Evolutionary conservation across 1,140 invertebrate species (phyloP), one percentile per base, ranked within the genome.

Genomic region (Drosophila grimshawi): DNA sequence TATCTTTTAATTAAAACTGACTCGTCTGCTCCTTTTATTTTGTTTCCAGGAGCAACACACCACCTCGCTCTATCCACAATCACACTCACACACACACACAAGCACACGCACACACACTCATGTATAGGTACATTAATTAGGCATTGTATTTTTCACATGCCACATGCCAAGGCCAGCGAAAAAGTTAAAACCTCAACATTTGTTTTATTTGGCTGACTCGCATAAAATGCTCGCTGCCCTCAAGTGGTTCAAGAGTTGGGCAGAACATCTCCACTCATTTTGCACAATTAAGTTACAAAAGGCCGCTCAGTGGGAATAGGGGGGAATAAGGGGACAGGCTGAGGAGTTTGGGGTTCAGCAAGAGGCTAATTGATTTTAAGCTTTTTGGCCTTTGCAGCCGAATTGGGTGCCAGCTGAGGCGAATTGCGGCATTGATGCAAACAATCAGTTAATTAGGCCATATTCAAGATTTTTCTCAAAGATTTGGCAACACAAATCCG

Each of bases 1-100:
- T 86, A 86, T 86, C 83, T 83, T 86, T 86, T 89, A 86, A 86
- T 86, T 86, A 89, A 86, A 86, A 89, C 65, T 83, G 85, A 74
- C 81, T 80, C 76, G 73, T 57, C 77, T 72, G 60, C 73, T 67
- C 41, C 67, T 64, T 61, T 67, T 65, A 10, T 49, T 8, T 33
- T 48, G 6, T 52, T 49, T 48, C 10, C 41, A 37, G 43, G 5
- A 29, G n/a, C 53, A 27, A 8, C 37, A 33, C 61, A 8, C 33
- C 61, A 45, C 19, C 19, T 19, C 19, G 19, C 19, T 19, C 19
- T 19, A 19, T 19, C 19, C 2, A 19, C 19, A 19, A 19, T 19
- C 45, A 8, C 72, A 11, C 74, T n/a, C 60, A 32, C 56, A 30
- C 37, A 11, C 29, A 27, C 10, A 30, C 60, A 43, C 61, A 19